phyloP scores from a whole-genome alignment of 2,113 vertebrate species.

The Nothobranchius kuhntae region DNA sequence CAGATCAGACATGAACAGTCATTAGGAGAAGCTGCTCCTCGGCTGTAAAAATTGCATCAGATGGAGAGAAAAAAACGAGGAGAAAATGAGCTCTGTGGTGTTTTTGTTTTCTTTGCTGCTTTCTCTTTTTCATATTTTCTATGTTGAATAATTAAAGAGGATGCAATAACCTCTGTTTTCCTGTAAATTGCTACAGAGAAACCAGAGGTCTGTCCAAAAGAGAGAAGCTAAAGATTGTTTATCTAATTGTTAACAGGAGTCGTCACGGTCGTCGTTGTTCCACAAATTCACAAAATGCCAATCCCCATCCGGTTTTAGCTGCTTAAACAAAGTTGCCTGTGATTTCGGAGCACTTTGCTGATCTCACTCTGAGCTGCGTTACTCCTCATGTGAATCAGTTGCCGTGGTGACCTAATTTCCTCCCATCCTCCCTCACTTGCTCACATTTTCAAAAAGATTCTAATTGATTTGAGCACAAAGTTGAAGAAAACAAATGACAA shows the following conservation, averaged over 20 bases:
- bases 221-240: no score
- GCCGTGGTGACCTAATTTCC: conserved; percentile 44
- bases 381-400: background rate
- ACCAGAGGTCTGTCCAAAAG: background rate
- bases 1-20: background rate
- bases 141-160: conserved; percentile 16
- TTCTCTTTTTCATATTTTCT: background rate
- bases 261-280: background rate
- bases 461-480: conserved; percentile 30
- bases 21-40: background rate
- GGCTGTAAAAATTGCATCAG: conserved; percentile 38
- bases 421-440: background rate
- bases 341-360: background rate
- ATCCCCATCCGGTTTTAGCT: background rate
- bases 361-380: background rate
- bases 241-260: no score
- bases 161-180: background rate
- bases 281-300: conserved; percentile 7
- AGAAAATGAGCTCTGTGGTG: conserved; percentile 19
- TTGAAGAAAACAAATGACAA: conserved; percentile 7
- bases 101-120: conserved; percentile 24
- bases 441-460: conserved; percentile 15
- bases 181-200: background rate
- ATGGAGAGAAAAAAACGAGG: background rate
- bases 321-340: background rate